Evolutionary conservation across 2,113 vertebrate genomes (phyloP).

Genomic region (Ptilonorhynchus violaceus): DNA sequence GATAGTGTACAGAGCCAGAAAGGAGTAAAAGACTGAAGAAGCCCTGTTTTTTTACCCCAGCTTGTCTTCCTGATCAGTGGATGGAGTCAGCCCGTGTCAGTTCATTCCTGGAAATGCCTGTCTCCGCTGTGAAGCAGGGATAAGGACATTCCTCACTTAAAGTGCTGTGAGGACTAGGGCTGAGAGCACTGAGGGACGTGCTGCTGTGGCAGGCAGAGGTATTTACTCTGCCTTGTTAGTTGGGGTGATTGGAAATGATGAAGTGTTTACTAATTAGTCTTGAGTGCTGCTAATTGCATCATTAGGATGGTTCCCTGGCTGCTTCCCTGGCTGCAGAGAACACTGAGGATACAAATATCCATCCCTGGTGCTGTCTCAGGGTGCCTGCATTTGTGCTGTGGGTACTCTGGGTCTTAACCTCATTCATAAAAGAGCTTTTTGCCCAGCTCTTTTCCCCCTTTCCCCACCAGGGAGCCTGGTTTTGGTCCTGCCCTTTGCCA

Average conservation of each 20-base stretch:
- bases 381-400: background rate
- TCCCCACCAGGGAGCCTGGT: background rate
- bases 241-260: accelerated
- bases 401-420: background rate
- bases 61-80: background rate
- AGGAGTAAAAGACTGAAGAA: background rate
- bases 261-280: background rate
- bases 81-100: background rate
- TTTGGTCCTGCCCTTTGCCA: background rate
- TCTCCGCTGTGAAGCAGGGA: background rate
- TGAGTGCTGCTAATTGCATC: background rate
- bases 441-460: background rate
- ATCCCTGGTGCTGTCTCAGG: background rate
- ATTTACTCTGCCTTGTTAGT: background rate
- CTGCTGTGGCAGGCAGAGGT: background rate
- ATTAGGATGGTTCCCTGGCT: background rate
- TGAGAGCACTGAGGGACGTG: background rate
- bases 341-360: background rate
- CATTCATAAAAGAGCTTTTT: background rate
- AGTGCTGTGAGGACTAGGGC: background rate
- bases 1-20: background rate
- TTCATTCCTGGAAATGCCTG: background rate
- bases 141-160: background rate
- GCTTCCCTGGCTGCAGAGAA: background rate
- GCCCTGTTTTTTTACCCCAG: background rate